Conservation (phyloP, 1,140 invertebrate species). For the Pararge aegeria region DNA sequence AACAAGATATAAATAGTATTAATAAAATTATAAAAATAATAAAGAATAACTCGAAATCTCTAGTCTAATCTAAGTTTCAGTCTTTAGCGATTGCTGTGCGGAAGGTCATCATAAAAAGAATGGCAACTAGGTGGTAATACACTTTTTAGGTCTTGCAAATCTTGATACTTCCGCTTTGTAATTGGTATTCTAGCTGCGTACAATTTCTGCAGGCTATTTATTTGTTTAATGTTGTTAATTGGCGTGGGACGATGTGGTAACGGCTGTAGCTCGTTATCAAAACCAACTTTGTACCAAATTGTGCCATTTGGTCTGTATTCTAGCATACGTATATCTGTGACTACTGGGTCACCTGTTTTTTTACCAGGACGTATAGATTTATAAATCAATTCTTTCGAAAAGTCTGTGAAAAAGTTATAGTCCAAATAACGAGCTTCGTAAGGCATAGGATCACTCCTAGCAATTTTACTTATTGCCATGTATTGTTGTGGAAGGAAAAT, state of each 20-base stretch:
- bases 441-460: conserved; percentile 1
- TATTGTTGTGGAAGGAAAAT: conserved; percentile 35
- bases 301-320: conserved; percentile 42
- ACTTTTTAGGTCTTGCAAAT: not conserved
- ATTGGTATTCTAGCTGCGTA: conserved; percentile 6
- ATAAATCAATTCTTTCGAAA: conserved; percentile 16
- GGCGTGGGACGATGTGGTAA: conserved; percentile 18
- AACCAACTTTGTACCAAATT: conserved; percentile 41
- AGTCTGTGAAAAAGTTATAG: not conserved
- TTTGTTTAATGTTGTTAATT: conserved; percentile 9
- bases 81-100: conserved; percentile 3
- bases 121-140: not conserved
- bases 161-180: conserved; percentile 10
- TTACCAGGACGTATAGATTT: conserved; percentile 43
- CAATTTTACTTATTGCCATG: not conserved
- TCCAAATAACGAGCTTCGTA: not conserved
- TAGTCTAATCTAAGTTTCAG: not conserved
- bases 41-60: too few species aligned
- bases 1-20: too few species aligned
- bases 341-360: conserved; percentile 37
- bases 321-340: conserved; percentile 37
- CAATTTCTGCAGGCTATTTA: conserved; percentile 8
- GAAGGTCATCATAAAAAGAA: conserved; percentile 8
- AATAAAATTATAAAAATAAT: too few species aligned
- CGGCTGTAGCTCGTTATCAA: conserved; percentile 28